A percentile compares a stretch with the other conserved stretches of the same genome.
phyloP scores from a whole-genome alignment of 1,140 invertebrate genomes.

The Oryctes rhinoceros region DNA sequence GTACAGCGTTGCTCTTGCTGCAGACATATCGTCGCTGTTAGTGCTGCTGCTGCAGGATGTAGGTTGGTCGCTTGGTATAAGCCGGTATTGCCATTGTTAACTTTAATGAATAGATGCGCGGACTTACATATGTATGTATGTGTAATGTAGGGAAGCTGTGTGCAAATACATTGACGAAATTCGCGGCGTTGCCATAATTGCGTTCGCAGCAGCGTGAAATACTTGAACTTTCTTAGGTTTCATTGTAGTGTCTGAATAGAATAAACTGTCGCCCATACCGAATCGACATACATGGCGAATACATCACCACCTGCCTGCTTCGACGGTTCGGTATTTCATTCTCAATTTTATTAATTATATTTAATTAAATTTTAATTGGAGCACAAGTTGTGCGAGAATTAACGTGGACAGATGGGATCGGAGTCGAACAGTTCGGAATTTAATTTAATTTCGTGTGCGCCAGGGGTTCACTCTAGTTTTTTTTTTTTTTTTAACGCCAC shows the following conservation, averaged over 20 bases:
- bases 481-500: neutral
- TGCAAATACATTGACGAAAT: too few species aligned
- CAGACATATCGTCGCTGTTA: neutral
- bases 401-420: constrained; percentile 16
- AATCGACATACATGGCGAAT: too few species aligned
- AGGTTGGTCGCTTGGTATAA: too few species aligned
- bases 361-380: constrained; percentile 17
- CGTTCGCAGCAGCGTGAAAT: too few species aligned
- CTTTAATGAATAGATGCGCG: too few species aligned
- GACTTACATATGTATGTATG: too few species aligned
- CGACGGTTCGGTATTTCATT: neutral
- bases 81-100: too few species aligned
- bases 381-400: constrained; percentile 20
- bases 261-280: too few species aligned
- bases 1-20: neutral
- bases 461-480: constrained; percentile 4
- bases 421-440: constrained; percentile 17
- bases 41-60: neutral
- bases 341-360: constrained; percentile 20
- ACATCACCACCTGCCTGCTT: neutral
- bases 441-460: constrained; percentile 14
- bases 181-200: too few species aligned
- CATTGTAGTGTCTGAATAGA: too few species aligned
- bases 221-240: too few species aligned
- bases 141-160: too few species aligned